Conservation (phyloP, 1,140 invertebrate genomes). For the Asobara japonica region DNA sequence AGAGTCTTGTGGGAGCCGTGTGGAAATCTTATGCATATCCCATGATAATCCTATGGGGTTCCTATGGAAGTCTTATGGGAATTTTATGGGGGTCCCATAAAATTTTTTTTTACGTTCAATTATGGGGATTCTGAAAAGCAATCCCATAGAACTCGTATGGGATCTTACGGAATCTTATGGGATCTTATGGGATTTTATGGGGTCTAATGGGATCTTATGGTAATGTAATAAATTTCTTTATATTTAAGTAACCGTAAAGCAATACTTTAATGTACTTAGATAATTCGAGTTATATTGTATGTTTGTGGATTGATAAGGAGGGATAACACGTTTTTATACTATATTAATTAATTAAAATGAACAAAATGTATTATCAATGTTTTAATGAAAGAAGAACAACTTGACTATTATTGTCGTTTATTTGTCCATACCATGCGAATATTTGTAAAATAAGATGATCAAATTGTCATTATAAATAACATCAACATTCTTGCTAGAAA, state of each 20-base stretch:
- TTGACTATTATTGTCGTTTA: constrained; percentile 27
- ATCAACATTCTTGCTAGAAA: constrained; percentile 36
- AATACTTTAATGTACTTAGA: constrained; percentile 7
- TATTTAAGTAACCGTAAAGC: neutral
- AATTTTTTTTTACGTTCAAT: too few species aligned
- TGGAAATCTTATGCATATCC: too few species aligned
- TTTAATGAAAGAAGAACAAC: constrained; percentile 20
- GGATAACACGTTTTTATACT: neutral
- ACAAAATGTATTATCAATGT: constrained; percentile 30
- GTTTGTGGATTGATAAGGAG: constrained; percentile 9
- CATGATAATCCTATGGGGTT: too few species aligned
- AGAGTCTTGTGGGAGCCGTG: too few species aligned
- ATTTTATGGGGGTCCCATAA: too few species aligned
- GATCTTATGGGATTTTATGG: too few species aligned
- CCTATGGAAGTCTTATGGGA: too few species aligned
- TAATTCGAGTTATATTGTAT: constrained; percentile 15
- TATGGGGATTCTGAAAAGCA: neutral
- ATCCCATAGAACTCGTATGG: too few species aligned
- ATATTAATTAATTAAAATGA: constrained; percentile 22
- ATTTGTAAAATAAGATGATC: constrained; percentile 38
- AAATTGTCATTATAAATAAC: constrained; percentile 41
- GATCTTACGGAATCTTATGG: too few species aligned
- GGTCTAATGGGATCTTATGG: too few species aligned
- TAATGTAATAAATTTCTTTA: neutral
- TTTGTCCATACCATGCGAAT: constrained; percentile 34